Percentiles rank a stretch among this genome's conserved stretches.
These are phyloP conservation scores for Leptinotarsa juncta DNA, from an alignment of 2,888 invertebrate species.

Conservation along the genomic window DNA sequence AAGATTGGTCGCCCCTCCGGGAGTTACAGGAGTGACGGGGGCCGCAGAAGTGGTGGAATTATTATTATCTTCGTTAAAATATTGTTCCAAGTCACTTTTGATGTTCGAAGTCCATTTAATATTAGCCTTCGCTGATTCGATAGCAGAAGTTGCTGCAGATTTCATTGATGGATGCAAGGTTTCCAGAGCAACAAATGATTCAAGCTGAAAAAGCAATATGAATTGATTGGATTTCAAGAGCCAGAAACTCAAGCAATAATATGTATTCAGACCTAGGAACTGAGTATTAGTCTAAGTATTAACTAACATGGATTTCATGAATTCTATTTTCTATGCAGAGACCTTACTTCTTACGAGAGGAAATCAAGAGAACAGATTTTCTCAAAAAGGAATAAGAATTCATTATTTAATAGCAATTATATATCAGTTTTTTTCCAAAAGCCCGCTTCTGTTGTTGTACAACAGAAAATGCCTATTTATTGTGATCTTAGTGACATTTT, in stretches of 20 bases:
- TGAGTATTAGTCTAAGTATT: not conserved
- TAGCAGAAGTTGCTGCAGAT: not conserved
- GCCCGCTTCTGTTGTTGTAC: too few relatives aligned
- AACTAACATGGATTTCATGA: too few relatives aligned
- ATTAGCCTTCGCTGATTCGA: not conserved
- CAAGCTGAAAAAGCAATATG: not conserved
- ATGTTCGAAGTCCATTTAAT: not conserved
- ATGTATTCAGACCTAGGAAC: not conserved
- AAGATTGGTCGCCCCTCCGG: not conserved
- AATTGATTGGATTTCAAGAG: not conserved
- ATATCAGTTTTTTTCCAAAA: too few relatives aligned
- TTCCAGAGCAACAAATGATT: not conserved
- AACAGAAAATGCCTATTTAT: too few relatives aligned
- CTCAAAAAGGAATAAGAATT: too few relatives aligned
- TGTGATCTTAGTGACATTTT: too few relatives aligned
- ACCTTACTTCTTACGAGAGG: too few relatives aligned
- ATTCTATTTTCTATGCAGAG: too few relatives aligned
- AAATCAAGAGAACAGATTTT: too few relatives aligned
- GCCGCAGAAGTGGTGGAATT: not conserved
- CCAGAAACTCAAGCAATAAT: not conserved
- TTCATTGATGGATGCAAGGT: not conserved
- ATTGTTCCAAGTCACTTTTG: slow-evolving; percentile 5
- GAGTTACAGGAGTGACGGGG: not conserved
- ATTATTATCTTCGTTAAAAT: not conserved
- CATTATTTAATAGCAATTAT: too few relatives aligned